Percentiles rank a stretch among this genome's conserved stretches.
These are phyloP conservation scores for Notarius quadriscutis DNA, from an alignment of 2,113 vertebrate genomes.

Conservation along the genomic window DNA sequence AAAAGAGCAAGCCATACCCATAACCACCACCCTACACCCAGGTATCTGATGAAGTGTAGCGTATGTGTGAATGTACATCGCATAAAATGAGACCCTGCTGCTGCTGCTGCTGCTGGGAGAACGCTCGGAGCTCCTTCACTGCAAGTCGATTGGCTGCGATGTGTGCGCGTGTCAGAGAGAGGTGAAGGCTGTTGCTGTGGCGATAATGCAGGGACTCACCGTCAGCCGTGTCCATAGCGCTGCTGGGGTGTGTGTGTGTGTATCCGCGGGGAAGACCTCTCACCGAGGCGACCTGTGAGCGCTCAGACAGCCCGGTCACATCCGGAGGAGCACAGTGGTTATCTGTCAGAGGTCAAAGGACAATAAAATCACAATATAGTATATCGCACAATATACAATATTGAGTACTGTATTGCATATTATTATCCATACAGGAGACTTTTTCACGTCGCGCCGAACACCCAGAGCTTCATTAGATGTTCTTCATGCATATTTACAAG, in stretches of 20 bases:
- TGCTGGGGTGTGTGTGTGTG: conserved; percentile 75
- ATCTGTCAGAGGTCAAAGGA: conserved; percentile 74
- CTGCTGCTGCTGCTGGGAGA: conserved; percentile 11
- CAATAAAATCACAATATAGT: neutral
- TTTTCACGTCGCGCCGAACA: too few species aligned
- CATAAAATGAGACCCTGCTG: neutral
- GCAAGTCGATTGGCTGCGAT: conserved; percentile 22
- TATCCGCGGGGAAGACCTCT: conserved; percentile 79
- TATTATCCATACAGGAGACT: too few species aligned
- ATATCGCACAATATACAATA: too few species aligned
- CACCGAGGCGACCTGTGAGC: conserved; percentile 80
- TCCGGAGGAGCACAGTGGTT: conserved; percentile 89
- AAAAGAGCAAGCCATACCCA: neutral
- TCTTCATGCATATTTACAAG: too few species aligned
- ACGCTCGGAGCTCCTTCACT: neutral
- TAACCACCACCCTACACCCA: neutral
- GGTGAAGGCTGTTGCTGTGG: conserved; percentile 28
- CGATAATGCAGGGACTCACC: conserved; percentile 75
- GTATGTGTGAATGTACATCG: neutral
- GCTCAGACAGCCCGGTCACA: conserved; percentile 87
- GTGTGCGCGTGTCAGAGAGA: conserved; percentile 30
- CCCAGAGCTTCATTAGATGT: too few species aligned
- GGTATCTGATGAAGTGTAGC: neutral
- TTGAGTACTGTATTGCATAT: too few species aligned
- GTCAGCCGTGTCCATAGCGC: conserved; percentile 88